Evolutionary conservation across 2,888 invertebrate genomes (phyloP).

Genomic region (Drosophila formosana): DNA sequence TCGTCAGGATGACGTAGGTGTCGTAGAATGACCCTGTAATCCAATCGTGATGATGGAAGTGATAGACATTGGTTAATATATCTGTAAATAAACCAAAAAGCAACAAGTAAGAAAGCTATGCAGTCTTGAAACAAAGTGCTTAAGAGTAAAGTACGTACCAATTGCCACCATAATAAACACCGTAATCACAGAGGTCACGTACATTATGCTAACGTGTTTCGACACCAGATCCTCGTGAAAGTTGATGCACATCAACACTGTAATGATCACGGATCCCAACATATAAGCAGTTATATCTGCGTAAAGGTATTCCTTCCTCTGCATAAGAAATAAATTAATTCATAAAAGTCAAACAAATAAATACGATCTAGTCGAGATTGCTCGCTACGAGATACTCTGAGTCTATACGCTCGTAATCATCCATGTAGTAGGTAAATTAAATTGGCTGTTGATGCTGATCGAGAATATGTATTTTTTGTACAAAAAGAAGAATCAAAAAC

Average conservation of each 20-base stretch:
- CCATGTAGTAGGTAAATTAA: too few species aligned
- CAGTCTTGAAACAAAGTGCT: too few species aligned
- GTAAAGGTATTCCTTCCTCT: background rate
- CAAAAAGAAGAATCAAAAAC: slow-evolving; percentile 1
- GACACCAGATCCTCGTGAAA: slow-evolving; percentile 14
- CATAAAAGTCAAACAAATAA: background rate
- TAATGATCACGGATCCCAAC: background rate
- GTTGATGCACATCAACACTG: slow-evolving; percentile 33
- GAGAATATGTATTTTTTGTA: too few species aligned
- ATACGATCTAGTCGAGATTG: too few species aligned
- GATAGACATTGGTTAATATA: slow-evolving; percentile 23
- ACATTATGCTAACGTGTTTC: slow-evolving; percentile 28
- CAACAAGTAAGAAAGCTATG: too few species aligned
- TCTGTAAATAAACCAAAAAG: slow-evolving; percentile 4
- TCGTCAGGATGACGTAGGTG: slow-evolving; percentile 41
- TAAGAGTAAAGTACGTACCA: slow-evolving; percentile 25
- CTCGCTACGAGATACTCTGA: too few species aligned
- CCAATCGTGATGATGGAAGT: slow-evolving; percentile 30
- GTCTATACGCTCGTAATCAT: too few species aligned
- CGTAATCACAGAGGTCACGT: slow-evolving; percentile 41
- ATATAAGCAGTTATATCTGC: slow-evolving; percentile 30
- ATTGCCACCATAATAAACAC: slow-evolving; percentile 21
- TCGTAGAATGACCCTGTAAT: slow-evolving; percentile 42
- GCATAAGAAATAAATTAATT: background rate
- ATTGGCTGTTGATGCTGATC: too few species aligned